Conservation (phyloP, 2,888 invertebrate species). For the Hypomecis punctinalis region DNA sequence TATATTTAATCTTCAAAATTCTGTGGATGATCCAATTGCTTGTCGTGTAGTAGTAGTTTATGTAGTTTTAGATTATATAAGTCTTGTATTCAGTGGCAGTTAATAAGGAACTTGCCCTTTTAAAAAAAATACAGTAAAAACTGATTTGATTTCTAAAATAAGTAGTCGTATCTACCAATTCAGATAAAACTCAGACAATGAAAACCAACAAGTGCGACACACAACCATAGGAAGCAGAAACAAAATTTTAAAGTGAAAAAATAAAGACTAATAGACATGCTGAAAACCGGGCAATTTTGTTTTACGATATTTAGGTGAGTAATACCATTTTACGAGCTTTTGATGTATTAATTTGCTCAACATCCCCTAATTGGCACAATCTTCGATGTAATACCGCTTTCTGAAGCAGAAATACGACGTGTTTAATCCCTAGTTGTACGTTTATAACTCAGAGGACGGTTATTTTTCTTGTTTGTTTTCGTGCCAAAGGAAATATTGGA, state of each 20-base stretch:
- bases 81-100: no score
- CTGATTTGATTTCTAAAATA: no score
- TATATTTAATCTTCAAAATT: no score
- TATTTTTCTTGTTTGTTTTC: slow-evolving; percentile 18
- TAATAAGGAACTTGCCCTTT: no score
- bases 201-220: background rate
- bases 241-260: slow-evolving; percentile 12
- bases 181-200: background rate
- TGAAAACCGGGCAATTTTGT: slow-evolving; percentile 22
- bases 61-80: no score
- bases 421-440: slow-evolving; percentile 23
- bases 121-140: no score
- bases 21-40: no score
- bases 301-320: slow-evolving; percentile 32
- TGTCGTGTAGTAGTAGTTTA: no score
- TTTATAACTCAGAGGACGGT: slow-evolving; percentile 18
- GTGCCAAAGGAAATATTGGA: slow-evolving; percentile 5
- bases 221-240: background rate
- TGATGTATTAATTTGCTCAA: slow-evolving; percentile 48
- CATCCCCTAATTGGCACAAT: slow-evolving; percentile 44
- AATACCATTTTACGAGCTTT: slow-evolving; percentile 45
- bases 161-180: background rate
- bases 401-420: slow-evolving; percentile 16
- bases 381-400: slow-evolving; percentile 24
- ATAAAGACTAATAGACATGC: slow-evolving; percentile 17